Evolutionary conservation across 1,140 invertebrate genomes (phyloP).

Genomic region (Sesamia nonagrioides): DNA sequence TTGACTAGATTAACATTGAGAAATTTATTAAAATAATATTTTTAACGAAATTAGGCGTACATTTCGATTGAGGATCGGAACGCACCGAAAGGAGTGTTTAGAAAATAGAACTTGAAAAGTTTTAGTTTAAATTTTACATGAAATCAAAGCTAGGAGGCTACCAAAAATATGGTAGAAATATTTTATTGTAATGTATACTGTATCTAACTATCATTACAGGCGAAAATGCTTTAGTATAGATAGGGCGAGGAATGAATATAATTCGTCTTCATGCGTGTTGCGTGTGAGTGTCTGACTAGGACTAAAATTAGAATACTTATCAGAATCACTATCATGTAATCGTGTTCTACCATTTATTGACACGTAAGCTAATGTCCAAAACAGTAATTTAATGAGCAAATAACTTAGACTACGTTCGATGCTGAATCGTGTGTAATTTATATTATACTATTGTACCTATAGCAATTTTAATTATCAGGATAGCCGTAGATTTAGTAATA

Average conservation of each 20-base stretch:
- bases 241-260: constrained; percentile 66
- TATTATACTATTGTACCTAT: constrained; percentile 31
- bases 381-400: constrained; percentile 47
- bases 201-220: constrained; percentile 64
- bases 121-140: constrained; percentile 47
- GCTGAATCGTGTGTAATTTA: constrained; percentile 37
- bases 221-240: constrained; percentile 52
- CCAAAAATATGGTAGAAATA: constrained; percentile 71
- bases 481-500: constrained; percentile 44
- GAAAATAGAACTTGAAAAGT: constrained; percentile 46
- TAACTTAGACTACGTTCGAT: constrained; percentile 38
- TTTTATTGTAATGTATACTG: constrained; percentile 63
- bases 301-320: constrained; percentile 28
- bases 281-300: constrained; percentile 49
- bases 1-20: constrained; percentile 18
- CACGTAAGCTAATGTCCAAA: constrained; percentile 50
- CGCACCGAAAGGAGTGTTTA: background rate
- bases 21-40: constrained; percentile 25
- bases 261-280: constrained; percentile 64
- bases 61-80: constrained; percentile 18
- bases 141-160: constrained; percentile 77
- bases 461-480: constrained; percentile 40
- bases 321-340: constrained; percentile 36
- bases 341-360: constrained; percentile 39
- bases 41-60: constrained; percentile 27